Percentiles rank a stretch among this genome's conserved stretches.
phyloP scores from a whole-genome alignment of 1,140 invertebrate species.

The Drosophila cardini region DNA sequence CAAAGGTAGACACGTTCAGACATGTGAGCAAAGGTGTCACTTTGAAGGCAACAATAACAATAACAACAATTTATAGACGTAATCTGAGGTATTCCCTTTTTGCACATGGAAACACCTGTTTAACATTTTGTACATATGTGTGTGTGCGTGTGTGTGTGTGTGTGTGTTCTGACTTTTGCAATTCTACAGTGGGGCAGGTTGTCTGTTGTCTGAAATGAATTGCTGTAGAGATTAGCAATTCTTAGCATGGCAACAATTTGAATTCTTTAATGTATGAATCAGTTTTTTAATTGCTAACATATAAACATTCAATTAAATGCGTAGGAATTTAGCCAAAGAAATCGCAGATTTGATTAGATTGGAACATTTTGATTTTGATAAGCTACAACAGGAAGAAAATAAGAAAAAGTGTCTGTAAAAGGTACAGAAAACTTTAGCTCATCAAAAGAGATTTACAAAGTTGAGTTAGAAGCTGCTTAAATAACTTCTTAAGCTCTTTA shows the following conservation, averaged over 20 bases:
- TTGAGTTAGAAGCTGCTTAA: not conserved
- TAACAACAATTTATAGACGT: slow-evolving; percentile 25
- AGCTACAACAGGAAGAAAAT: not conserved
- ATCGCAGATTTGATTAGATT: slow-evolving; percentile 38
- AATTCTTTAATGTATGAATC: not conserved
- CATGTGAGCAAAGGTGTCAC: slow-evolving; percentile 56
- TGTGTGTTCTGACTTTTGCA: slow-evolving; percentile 7
- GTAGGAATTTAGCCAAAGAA: not conserved
- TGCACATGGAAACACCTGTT: slow-evolving; percentile 77
- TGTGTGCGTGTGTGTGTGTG: slow-evolving; percentile 7
- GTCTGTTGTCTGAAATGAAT: slow-evolving; percentile 32
- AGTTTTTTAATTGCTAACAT: slow-evolving; percentile 20
- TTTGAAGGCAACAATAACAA: slow-evolving; percentile 17
- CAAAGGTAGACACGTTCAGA: slow-evolving; percentile 6
- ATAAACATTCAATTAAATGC: slow-evolving; percentile 35
- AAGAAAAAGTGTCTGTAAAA: not conserved
- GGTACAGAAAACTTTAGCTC: no score
- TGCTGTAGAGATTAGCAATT: slow-evolving; percentile 60
- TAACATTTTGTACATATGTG: slow-evolving; percentile 43
- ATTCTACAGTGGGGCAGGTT: slow-evolving; percentile 72
- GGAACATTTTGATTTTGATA: slow-evolving; percentile 22
- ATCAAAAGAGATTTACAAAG: no score
- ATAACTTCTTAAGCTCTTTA: not conserved
- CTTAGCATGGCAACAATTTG: slow-evolving; percentile 61
- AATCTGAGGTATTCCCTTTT: slow-evolving; percentile 72